Evolutionary conservation across 2,797 vertebrate genomes (phyloP).

Genomic region (Peromyscus melanophrys): DNA sequence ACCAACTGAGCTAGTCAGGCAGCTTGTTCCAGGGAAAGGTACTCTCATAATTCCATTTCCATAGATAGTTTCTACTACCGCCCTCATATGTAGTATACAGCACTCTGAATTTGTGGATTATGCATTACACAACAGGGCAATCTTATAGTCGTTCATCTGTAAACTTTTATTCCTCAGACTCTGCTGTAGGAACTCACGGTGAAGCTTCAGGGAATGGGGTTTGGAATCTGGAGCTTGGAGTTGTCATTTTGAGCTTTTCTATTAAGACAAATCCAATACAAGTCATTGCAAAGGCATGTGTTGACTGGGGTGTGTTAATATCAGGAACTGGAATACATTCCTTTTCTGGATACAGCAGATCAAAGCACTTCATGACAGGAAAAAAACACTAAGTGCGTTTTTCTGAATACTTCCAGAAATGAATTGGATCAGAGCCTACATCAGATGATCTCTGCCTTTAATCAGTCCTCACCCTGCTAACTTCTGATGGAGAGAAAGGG

Average conservation of each 20-base stretch:
- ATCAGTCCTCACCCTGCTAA: constrained; percentile 98
- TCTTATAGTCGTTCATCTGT: constrained; percentile 99
- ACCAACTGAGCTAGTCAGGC: constrained; percentile 89
- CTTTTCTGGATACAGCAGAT: constrained; percentile 98
- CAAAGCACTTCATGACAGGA: constrained; percentile 99
- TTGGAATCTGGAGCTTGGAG: constrained; percentile 98
- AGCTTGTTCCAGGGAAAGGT: constrained; percentile 96
- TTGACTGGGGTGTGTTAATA: constrained; percentile 99
- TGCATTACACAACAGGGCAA: constrained; percentile 97
- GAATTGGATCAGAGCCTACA: constrained; percentile 99
- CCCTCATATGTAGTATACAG: constrained; percentile 98
- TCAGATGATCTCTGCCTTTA: constrained; percentile 98
- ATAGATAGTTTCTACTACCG: constrained; percentile 98
- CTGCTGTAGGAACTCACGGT: constrained; percentile 99
- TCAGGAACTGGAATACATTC: constrained; percentile 99
- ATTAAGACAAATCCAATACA: constrained; percentile 99
- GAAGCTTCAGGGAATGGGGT: constrained; percentile 97
- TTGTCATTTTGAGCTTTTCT: constrained; percentile 98
- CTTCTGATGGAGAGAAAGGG: constrained; percentile 83
- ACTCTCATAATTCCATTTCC: constrained; percentile 96
- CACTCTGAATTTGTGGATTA: constrained; percentile 99
- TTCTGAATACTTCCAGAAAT: constrained; percentile 99
- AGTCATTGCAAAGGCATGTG: constrained; percentile 99
- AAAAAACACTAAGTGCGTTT: constrained; percentile 98
- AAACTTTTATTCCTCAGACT: constrained; percentile 97